phyloP scores from a whole-genome alignment of 2,888 invertebrate species.

The Diaphora mendica region DNA sequence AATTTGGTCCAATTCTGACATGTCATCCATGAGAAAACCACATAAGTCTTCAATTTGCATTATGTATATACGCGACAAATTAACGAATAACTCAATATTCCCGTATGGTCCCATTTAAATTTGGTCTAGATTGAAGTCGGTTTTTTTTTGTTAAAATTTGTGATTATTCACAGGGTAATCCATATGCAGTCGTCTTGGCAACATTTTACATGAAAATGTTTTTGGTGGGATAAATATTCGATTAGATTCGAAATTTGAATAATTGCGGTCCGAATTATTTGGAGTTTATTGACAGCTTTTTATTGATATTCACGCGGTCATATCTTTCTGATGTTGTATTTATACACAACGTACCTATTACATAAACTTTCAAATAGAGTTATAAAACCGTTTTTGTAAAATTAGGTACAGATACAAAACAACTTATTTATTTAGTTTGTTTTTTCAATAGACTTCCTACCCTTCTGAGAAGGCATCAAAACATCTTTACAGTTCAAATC shows the following conservation, averaged over 20 bases:
- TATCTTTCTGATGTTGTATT: constrained; percentile 16
- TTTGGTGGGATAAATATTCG: too few species aligned
- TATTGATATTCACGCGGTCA: constrained; percentile 27
- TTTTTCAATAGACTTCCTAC: not conserved
- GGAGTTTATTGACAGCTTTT: constrained; percentile 50
- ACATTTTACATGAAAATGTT: too few species aligned
- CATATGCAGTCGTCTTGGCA: too few species aligned
- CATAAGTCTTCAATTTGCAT: too few species aligned
- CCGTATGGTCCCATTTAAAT: too few species aligned
- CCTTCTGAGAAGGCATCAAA: not conserved
- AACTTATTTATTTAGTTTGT: not conserved
- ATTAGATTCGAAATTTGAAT: constrained; percentile 53
- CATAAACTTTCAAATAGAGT: constrained; percentile 2
- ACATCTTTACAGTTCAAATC: not conserved
- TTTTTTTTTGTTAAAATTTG: too few species aligned
- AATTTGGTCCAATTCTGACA: too few species aligned
- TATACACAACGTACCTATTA: constrained; percentile 1
- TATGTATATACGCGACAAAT: too few species aligned
- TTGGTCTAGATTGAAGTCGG: too few species aligned
- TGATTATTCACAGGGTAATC: too few species aligned
- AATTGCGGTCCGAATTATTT: constrained; percentile 44
- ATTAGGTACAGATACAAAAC: not conserved
- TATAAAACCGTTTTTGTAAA: not conserved
- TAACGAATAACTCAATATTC: too few species aligned
- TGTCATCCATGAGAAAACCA: too few species aligned